These are phyloP conservation scores for Lithobates pipiens DNA, from an alignment of 2,797 vertebrate genomes.

Conservation along the genomic window DNA sequence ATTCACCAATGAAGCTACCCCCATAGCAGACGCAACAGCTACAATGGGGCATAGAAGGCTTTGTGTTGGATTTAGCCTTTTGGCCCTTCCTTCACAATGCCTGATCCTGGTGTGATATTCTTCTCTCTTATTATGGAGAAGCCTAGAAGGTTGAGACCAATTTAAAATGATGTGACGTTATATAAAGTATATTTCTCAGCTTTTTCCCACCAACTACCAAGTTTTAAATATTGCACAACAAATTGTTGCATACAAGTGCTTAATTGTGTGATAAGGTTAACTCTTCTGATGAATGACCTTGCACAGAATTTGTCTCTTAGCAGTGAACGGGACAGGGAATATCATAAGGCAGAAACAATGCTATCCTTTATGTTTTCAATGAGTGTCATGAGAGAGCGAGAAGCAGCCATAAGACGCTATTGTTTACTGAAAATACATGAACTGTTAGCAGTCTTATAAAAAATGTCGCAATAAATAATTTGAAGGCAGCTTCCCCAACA, in stretches of 20 bases:
- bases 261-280: conserved; percentile 25
- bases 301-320: conserved; percentile 9
- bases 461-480: conserved; percentile 50
- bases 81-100: no score
- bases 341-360: conserved; percentile 36
- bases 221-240: not conserved
- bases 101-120: no score
- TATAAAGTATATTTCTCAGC: not conserved
- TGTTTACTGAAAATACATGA: conserved; percentile 53
- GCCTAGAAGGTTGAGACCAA: not conserved
- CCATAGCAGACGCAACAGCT: no score
- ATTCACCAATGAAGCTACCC: no score
- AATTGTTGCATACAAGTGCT: conserved; percentile 15
- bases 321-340: conserved; percentile 1
- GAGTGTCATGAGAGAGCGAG: conserved; percentile 22
- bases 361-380: conserved; percentile 35
- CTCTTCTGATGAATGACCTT: conserved; percentile 8
- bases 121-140: not conserved
- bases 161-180: not conserved
- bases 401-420: conserved; percentile 27
- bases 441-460: conserved; percentile 33
- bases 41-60: no score
- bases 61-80: no score
- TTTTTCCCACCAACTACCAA: not conserved
- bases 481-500: conserved; percentile 25